Percentiles rank a stretch among this genome's conserved stretches.
Evolutionary conservation across 2,113 vertebrate species (phyloP).

Genomic region (Crypturellus undulatus): DNA sequence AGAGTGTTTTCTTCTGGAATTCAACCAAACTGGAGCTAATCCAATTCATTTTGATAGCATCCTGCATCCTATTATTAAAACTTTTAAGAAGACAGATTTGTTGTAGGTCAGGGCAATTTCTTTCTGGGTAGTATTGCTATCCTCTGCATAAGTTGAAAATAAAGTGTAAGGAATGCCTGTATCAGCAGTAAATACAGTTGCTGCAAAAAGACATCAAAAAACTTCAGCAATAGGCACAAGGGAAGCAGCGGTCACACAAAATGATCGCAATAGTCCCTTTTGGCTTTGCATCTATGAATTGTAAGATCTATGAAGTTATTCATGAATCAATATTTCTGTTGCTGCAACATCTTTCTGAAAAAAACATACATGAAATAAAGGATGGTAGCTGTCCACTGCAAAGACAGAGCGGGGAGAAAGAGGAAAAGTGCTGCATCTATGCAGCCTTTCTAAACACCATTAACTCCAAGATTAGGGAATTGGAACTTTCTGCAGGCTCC

Average conservation of each 20-base stretch:
- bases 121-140: conserved; percentile 46
- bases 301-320: background rate
- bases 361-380: background rate
- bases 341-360: background rate
- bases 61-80: background rate
- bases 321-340: background rate
- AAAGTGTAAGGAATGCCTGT: background rate
- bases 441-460: background rate
- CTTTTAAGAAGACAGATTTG: conserved; percentile 13
- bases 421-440: background rate
- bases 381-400: background rate
- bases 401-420: fast-evolving
- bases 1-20: conserved; percentile 12
- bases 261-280: fast-evolving
- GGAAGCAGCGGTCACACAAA: background rate
- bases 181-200: background rate
- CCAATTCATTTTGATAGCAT: background rate
- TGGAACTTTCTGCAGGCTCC: background rate
- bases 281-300: background rate
- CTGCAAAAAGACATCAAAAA: background rate
- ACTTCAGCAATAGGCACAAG: background rate
- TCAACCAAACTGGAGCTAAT: conserved; percentile 11
- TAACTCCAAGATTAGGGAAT: background rate
- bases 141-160: conserved; percentile 32
- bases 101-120: background rate